These are phyloP conservation scores for Prosopocoilus inquinatus DNA, from an alignment of 2,888 invertebrate genomes.

Conservation along the genomic window DNA sequence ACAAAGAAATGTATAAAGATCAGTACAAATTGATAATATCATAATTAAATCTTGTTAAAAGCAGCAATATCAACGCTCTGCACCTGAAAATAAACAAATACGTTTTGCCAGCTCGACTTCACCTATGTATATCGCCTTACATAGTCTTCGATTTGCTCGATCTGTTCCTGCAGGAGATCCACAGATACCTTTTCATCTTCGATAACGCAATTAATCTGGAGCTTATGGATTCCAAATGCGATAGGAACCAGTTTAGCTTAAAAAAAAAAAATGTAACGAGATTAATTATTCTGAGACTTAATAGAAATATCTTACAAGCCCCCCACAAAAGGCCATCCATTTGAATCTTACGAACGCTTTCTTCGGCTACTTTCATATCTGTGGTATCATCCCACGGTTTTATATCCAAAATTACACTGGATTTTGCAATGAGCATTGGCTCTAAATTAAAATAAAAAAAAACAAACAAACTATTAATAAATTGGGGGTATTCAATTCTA, in stretches of 20 bases:
- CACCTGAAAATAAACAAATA: slow-evolving; percentile 54
- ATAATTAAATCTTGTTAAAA: slow-evolving; percentile 82
- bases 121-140: slow-evolving; percentile 54
- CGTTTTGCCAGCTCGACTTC: slow-evolving; percentile 10
- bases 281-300: not conserved
- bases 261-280: slow-evolving; percentile 16
- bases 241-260: slow-evolving; percentile 84
- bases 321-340: slow-evolving; percentile 94
- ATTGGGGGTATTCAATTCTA: too few relatives aligned
- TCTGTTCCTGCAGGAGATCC: slow-evolving; percentile 83
- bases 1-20: not conserved
- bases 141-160: slow-evolving; percentile 79
- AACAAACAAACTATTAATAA: not conserved
- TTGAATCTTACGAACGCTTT: slow-evolving; percentile 70
- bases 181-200: slow-evolving; percentile 95
- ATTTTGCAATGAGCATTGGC: slow-evolving; percentile 88
- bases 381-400: slow-evolving; percentile 95
- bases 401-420: slow-evolving; percentile 89
- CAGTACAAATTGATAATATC: not conserved
- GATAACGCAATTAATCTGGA: slow-evolving; percentile 89
- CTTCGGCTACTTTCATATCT: slow-evolving; percentile 84
- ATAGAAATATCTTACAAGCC: slow-evolving; percentile 54
- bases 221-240: slow-evolving; percentile 88
- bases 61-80: slow-evolving; percentile 95
- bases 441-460: slow-evolving; percentile 53